Evolutionary conservation across 2,113 vertebrate species (phyloP), one percentile per base, ranked within the genome.

Genomic region (Cyanocitta stelleri): DNA sequence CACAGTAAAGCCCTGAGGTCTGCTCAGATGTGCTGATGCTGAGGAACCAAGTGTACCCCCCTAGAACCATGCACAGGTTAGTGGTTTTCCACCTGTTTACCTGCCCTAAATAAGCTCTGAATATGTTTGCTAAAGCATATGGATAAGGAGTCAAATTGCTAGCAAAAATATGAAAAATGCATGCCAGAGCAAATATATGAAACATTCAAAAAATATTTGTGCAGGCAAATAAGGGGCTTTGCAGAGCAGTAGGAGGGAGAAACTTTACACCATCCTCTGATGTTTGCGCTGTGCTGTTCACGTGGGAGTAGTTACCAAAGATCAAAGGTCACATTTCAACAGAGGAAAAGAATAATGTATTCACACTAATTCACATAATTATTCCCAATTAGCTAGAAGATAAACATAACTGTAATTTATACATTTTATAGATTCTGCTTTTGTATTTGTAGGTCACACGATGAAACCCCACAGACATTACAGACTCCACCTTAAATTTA

Each of bases 291-390:
- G 44, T 68, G 48, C 22, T 67, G 22, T 30, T 85, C 72, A 48
- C 1, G 18, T 75, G 73, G 51, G 73, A 89, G 44, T 64, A 55
- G n/a, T 58, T 72, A 78, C 46, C 15, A 64, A 89, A 85, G 59
- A 94, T 85, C 90, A 96, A 96, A 85, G 41, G 30, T 92, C 62
- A 52, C 32, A 66, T 90, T 97, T 96, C 89, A 95, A 69, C 51
- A 83, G 54, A 58, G 78, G 84, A 96, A 88, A 71, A 95, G 64
- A 77, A 67, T 71, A 67, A 41, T 74, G 29, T 87, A 88, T 94
- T 96, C 78, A 77, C 80, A 76, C 74, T 95, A 35, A 80, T 18
- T 23, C 30, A 56, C 49, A 24, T 85, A 56, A 71, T 85, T 97
- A 95, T 93, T 96, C n/a, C 37, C 24, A 63, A 52, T 95, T 89